These are phyloP conservation scores for Oryzias curvinotus DNA, from an alignment of 2,113 vertebrate species.

Conservation along the genomic window DNA sequence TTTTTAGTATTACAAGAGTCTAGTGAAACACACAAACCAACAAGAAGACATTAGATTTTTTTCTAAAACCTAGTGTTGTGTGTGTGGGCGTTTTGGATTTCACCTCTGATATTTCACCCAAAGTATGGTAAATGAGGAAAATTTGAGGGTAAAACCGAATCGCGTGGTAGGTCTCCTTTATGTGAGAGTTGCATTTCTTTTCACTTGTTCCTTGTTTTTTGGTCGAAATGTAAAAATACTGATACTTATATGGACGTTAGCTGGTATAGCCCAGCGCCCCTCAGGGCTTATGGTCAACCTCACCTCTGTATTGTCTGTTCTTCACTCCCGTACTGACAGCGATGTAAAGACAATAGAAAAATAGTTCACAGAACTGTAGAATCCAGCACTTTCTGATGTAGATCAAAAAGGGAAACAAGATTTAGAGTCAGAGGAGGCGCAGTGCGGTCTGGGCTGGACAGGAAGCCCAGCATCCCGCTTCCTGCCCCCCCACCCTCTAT, in stretches of 20 bases:
- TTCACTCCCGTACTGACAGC: slow-evolving; percentile 31
- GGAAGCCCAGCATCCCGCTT: slow-evolving; percentile 53
- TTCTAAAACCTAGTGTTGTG: too few species aligned
- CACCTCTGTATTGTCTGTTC: slow-evolving; percentile 7
- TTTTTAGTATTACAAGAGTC: too few species aligned
- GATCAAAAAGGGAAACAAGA: slow-evolving; percentile 10
- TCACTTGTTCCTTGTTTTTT: neutral
- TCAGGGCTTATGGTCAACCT: neutral
- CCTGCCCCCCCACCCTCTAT: slow-evolving; percentile 38
- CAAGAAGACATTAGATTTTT: too few species aligned
- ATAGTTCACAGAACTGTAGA: neutral
- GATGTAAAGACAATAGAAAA: neutral
- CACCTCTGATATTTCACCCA: too few species aligned
- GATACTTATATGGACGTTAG: too few species aligned
- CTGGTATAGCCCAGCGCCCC: neutral
- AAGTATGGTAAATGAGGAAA: too few species aligned
- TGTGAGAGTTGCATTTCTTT: too few species aligned
- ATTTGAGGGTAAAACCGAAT: too few species aligned
- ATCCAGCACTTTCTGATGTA: neutral
- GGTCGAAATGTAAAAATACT: slow-evolving; percentile 2
- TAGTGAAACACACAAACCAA: too few species aligned
- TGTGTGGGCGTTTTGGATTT: too few species aligned
- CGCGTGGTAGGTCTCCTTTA: too few species aligned
- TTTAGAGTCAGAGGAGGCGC: slow-evolving; percentile 23
- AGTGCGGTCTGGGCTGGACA: slow-evolving; percentile 26